These are phyloP conservation scores for Sycon ciliatum DNA, from an alignment of 37 sponge, comb jelly and placozoan genomes.

Conservation along the genomic window DNA sequence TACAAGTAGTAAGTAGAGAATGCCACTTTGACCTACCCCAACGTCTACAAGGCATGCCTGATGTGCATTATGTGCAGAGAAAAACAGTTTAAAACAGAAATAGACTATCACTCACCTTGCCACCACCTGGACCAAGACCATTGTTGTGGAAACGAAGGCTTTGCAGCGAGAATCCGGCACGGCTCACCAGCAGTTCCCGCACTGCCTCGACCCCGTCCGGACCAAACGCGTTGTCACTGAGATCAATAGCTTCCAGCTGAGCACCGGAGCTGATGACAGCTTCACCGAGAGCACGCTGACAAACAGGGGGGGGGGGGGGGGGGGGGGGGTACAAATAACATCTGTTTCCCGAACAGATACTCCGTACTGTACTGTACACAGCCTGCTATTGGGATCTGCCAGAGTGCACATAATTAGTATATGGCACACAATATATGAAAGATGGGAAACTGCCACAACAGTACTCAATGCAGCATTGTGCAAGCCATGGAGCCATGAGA, in stretches of 20 bases:
- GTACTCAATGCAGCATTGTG: neutral
- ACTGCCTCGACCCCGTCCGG: constrained; percentile 81
- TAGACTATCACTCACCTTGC: constrained; percentile 48
- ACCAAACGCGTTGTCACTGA: constrained; percentile 98
- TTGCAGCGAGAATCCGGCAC: constrained; percentile 68
- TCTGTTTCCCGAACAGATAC: no score
- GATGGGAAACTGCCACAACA: neutral
- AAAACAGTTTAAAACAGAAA: no score
- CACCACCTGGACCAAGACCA: constrained; percentile 85
- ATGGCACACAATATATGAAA: neutral
- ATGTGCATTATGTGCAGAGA: no score
- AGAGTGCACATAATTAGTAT: neutral
- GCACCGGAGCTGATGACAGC: constrained; percentile 70
- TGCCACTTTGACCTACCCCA: no score
- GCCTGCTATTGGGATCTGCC: no score
- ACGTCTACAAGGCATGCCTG: no score
- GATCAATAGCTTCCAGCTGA: constrained; percentile 75
- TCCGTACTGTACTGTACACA: no score
- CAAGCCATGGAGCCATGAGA: no score
- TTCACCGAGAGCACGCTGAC: constrained; percentile 57
- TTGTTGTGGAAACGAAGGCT: constrained; percentile 84
- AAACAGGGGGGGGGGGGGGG: no score
- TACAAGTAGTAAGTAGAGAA: no score
- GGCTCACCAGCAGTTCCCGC: constrained; percentile 62
- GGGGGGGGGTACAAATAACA: no score